phyloP scores from a whole-genome alignment of 2,888 invertebrate species.

The Tholera decimalis region DNA sequence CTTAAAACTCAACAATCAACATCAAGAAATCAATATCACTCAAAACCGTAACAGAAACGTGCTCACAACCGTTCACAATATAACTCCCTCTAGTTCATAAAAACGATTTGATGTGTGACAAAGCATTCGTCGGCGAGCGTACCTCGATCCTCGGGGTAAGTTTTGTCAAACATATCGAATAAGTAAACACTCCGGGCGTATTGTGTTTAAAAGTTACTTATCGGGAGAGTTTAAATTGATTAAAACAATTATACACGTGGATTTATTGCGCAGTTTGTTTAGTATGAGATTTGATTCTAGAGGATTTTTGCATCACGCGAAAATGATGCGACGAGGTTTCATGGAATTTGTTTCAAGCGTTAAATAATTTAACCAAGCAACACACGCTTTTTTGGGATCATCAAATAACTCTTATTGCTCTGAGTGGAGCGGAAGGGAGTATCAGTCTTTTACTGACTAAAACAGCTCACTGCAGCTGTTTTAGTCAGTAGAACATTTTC shows the following conservation, averaged over 20 bases:
- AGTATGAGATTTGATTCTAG: not conserved
- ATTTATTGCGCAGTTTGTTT: conserved; percentile 12
- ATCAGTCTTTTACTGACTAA: too few species aligned
- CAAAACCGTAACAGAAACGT: conserved; percentile 18
- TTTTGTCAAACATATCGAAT: conserved; percentile 55
- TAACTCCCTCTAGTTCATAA: conserved; percentile 36
- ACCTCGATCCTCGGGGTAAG: conserved; percentile 32
- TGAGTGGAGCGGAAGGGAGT: too few species aligned
- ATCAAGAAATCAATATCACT: conserved; percentile 26
- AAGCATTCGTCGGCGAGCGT: conserved; percentile 49
- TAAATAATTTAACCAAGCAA: too few species aligned
- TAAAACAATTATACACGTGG: conserved; percentile 37
- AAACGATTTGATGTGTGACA: conserved; percentile 49
- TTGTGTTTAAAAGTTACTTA: conserved; percentile 52
- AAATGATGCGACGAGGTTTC: too few species aligned
- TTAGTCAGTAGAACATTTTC: too few species aligned
- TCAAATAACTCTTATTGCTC: too few species aligned
- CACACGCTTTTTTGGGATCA: too few species aligned
- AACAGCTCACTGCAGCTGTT: too few species aligned
- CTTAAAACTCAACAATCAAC: conserved; percentile 13
- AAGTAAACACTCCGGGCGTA: conserved; percentile 47
- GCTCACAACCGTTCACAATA: conserved; percentile 37
- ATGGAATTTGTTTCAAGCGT: too few species aligned
- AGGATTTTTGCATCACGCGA: not conserved
- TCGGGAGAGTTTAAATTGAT: conserved; percentile 27